Evolutionary conservation across 2,113 vertebrate species (phyloP).

Genomic region (Manacus vitellinus): DNA sequence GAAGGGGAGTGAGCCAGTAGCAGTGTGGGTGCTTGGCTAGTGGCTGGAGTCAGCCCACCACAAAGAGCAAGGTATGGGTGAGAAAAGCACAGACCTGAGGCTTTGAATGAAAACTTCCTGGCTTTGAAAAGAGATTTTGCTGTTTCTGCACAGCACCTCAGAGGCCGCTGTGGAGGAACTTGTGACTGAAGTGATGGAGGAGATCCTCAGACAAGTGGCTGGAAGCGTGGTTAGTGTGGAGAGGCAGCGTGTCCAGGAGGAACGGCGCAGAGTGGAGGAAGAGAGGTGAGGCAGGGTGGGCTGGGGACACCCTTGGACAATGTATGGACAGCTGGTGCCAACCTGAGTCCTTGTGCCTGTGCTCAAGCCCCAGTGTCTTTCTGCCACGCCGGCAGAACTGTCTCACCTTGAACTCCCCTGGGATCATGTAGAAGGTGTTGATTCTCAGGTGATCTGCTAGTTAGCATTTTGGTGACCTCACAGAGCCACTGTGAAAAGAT

Average conservation of each 20-base stretch:
- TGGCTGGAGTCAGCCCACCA: neutral
- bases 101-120: neutral
- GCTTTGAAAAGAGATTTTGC: neutral
- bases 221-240: slow-evolving; percentile 71
- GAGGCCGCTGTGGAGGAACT: slow-evolving; percentile 73
- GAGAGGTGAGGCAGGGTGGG: slow-evolving; percentile 74
- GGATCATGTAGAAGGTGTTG: neutral
- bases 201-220: slow-evolving; percentile 76
- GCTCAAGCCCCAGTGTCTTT: neutral
- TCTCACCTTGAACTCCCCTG: neutral
- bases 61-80: neutral
- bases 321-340: accelerated
- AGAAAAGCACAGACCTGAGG: neutral
- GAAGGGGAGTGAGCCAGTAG: neutral
- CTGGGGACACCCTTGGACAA: neutral
- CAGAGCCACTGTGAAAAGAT: neutral
- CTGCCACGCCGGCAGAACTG: accelerated
- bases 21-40: neutral
- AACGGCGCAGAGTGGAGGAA: slow-evolving; percentile 82
- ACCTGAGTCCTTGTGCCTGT: neutral
- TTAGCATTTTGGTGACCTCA: neutral
- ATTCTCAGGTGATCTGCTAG: neutral
- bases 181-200: slow-evolving; percentile 72
- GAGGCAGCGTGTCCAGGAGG: slow-evolving; percentile 76
- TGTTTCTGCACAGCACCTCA: slow-evolving; percentile 76